Percentiles rank a stretch among this genome's conserved stretches.
phyloP scores from a whole-genome alignment of 2,113 vertebrate species.

The Phrynocephalus versicolor region DNA sequence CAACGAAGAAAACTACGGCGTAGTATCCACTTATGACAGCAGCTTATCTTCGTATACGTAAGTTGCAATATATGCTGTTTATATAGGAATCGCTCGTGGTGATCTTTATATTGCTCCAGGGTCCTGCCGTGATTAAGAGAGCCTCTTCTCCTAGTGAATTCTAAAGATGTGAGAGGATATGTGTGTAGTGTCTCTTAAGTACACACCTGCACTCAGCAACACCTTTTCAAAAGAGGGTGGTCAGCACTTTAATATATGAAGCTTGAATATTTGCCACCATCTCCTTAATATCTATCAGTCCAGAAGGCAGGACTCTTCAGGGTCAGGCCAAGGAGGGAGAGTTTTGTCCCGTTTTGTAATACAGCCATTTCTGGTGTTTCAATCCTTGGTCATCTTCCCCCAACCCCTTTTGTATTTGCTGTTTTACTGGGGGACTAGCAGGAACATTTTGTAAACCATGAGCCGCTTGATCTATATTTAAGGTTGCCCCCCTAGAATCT shows the following conservation, averaged over 20 bases:
- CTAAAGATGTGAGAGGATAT: neutral
- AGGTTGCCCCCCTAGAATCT: too few relatives aligned
- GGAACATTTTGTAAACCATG: neutral
- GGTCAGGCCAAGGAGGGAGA: neutral
- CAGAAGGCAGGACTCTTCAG: neutral
- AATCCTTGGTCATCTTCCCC: neutral
- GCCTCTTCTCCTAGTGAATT: neutral
- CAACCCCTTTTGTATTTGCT: neutral
- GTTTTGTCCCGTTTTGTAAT: neutral
- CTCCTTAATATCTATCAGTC: too few relatives aligned
- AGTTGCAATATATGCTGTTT: conserved; percentile 70
- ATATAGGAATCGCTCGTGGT: conserved; percentile 39
- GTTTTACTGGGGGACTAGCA: neutral
- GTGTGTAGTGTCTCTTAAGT: neutral
- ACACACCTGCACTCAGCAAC: neutral
- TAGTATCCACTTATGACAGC: conserved; percentile 97
- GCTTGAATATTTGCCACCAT: neutral
- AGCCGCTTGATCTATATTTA: too few relatives aligned
- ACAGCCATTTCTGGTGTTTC: neutral
- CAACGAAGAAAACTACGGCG: conserved; percentile 98
- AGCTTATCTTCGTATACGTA: conserved; percentile 98
- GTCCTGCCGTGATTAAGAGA: neutral
- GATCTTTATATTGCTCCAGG: neutral
- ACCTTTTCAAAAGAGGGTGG: neutral
- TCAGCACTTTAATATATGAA: neutral